Base-by-base conservation (phyloP, 2,113 vertebrate genomes). In the Clarias gariepinus region DNA sequence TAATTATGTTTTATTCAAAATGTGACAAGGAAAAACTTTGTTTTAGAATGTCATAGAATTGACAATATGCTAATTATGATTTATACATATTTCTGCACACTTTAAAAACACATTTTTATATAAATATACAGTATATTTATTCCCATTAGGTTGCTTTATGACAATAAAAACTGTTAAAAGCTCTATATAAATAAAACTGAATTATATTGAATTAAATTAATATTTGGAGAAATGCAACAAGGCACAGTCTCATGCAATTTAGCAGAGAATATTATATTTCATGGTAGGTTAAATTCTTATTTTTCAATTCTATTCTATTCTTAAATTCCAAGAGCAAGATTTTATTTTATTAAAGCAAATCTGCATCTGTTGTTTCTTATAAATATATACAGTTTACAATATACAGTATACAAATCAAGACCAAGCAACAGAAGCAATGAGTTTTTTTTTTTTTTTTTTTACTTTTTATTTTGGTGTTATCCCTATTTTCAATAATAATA, bases 201-300 rank as follows among this genome's bases (percentile, higher is more conserved):
- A 41, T 4, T 41, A 4, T 4, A 41, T 41, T 41, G 36, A 41
- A 41, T 41, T 41, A 0, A 41, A 41, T 41, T 1, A 28, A 77
- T 4, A 1, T 55, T 57, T 30, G n/a, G n/a, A 58, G 53, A 78
- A 58, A 79, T 58, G 55, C n/a, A n/a, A 53, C n/a, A 79, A 79
- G 77, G 77, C 53, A 79, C n/a, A n/a, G n/a, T n/a, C n/a, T 79
- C 76, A 58, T 79, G 53, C 77, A 79, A 79, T 79, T 8, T 21
- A 33, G 77, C 55, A 58, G 55, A 58, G 53, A 58, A 33, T 28
- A 58, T 79, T 58, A 79, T 28, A 79, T 79, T 79, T 79, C 28
- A 58, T 79, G 53, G 13, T 33, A 10, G 28, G 53, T 33, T 79
- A 3, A 16, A 10, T 58, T 79, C 55, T 79, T 53, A 79, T n/a